Conservation (phyloP, 2,113 vertebrate species). For the Trematocara macrostoma region DNA sequence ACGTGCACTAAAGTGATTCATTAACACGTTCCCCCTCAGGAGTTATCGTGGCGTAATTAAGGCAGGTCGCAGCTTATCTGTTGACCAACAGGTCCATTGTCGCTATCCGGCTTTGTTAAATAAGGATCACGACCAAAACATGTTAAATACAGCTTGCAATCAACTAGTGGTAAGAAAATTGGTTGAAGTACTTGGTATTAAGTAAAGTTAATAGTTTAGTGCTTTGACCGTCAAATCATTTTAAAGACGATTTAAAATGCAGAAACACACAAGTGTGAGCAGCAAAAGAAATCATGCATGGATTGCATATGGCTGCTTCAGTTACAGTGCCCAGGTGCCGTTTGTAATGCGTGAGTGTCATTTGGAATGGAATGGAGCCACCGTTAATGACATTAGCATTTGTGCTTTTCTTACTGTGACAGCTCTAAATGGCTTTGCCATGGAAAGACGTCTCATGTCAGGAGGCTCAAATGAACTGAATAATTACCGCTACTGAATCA, state of each 20-base stretch:
- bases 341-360: background rate
- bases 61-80: background rate
- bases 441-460: background rate
- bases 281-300: background rate
- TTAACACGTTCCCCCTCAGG: conserved; percentile 13
- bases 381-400: background rate
- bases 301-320: background rate
- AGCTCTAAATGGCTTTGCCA: background rate
- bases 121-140: background rate
- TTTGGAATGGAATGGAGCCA: background rate
- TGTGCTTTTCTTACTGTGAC: background rate
- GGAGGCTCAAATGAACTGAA: background rate
- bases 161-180: background rate
- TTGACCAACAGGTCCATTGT: background rate
- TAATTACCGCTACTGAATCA: background rate
- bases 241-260: background rate
- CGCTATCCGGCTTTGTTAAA: background rate
- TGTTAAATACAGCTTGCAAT: background rate
- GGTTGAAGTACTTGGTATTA: background rate
- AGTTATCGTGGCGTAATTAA: background rate
- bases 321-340: background rate
- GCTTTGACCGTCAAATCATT: background rate
- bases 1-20: background rate
- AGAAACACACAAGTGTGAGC: background rate
- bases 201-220: background rate